Evolutionary conservation across 2,113 vertebrate genomes (phyloP).

Genomic region (Ailuropoda melanoleuca): DNA sequence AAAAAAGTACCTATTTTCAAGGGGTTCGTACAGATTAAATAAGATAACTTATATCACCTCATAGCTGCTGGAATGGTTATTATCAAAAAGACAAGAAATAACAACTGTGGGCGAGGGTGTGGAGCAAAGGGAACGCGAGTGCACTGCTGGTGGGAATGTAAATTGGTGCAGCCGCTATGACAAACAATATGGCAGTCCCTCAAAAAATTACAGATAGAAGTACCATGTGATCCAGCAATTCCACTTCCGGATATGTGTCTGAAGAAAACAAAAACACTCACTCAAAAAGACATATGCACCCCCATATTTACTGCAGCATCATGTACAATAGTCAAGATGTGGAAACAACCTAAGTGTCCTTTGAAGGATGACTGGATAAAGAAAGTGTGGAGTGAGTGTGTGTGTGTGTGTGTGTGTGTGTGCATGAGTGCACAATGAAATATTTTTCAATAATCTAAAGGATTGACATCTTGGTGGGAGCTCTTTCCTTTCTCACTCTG

Average conservation of each 20-base stretch:
- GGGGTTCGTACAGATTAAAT: neutral
- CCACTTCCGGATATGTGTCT: neutral
- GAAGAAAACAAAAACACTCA: neutral
- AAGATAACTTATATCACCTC: neutral
- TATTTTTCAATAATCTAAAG: neutral
- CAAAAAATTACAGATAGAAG: neutral
- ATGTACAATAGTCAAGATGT: neutral
- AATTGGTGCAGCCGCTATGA: neutral
- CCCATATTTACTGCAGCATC: neutral
- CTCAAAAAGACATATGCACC: neutral
- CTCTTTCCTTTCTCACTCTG: neutral
- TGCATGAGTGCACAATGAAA: neutral
- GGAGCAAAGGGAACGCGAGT: neutral
- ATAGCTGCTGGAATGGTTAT: neutral
- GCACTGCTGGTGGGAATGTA: neutral
- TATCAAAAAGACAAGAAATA: neutral
- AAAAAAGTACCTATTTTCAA: neutral
- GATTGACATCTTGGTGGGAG: neutral
- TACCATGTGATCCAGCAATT: neutral
- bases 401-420: neutral
- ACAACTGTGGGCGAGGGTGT: neutral
- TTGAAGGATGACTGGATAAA: neutral
- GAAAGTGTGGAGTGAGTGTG: neutral
- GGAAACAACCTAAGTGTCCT: neutral
- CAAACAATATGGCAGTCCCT: neutral